These are phyloP conservation scores for Trachelus stipa DNA, from an alignment of 2,888 invertebrate species.

Conservation along the genomic window DNA sequence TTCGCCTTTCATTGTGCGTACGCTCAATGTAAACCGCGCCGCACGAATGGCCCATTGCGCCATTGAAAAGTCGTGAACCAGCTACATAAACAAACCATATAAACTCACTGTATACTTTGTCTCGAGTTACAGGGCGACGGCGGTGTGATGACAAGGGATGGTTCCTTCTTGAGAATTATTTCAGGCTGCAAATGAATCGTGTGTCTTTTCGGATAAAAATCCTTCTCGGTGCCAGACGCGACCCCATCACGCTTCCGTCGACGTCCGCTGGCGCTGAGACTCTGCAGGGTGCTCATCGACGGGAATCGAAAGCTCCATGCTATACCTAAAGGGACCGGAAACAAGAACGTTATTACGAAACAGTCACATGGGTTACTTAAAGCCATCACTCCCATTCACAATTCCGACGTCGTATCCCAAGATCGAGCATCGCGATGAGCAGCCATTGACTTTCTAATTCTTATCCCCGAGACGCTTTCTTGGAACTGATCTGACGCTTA, in stretches of 20 bases:
- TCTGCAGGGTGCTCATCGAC: slow-evolving; percentile 55
- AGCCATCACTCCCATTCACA: not conserved
- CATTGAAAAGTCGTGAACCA: not conserved
- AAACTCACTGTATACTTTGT: slow-evolving; percentile 5
- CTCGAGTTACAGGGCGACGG: slow-evolving; percentile 41
- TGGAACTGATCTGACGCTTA: not conserved
- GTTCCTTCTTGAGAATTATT: slow-evolving; percentile 47
- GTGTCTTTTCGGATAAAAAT: slow-evolving; percentile 49
- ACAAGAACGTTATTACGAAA: slow-evolving; percentile 1
- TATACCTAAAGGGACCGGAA: slow-evolving; percentile 44
- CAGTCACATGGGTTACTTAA: not conserved
- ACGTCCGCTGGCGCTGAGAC: slow-evolving; percentile 51
- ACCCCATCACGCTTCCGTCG: slow-evolving; percentile 47
- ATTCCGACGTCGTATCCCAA: not conserved
- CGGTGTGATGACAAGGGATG: slow-evolving; percentile 48
- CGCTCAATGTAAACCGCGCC: not conserved
- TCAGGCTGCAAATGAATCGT: slow-evolving; percentile 55
- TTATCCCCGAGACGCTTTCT: not conserved
- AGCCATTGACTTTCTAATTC: not conserved
- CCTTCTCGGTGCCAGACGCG: slow-evolving; percentile 44
- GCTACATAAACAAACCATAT: not conserved
- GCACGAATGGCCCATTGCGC: not conserved
- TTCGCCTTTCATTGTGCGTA: not conserved
- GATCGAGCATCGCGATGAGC: not conserved
- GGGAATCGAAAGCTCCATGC: slow-evolving; percentile 61